phyloP scores from a whole-genome alignment of 2,797 vertebrate genomes.

The Eremophila alpestris region DNA sequence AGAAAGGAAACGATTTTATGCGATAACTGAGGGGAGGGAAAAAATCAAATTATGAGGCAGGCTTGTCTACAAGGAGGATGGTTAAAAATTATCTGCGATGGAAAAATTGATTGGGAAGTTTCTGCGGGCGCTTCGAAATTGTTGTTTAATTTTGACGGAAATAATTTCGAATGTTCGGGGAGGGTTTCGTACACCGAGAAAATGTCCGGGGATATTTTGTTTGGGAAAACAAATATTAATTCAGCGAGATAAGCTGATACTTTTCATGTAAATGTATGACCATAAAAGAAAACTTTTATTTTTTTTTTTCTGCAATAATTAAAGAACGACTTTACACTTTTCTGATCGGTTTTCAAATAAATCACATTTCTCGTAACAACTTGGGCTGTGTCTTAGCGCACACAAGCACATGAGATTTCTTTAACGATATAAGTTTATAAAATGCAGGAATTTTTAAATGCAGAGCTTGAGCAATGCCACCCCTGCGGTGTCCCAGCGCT shows the following conservation, averaged over 20 bases:
- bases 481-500: not conserved
- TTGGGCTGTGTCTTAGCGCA: not conserved
- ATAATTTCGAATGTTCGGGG: not conserved
- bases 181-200: not conserved
- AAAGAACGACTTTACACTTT: not conserved
- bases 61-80: not conserved
- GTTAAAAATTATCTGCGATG: not conserved
- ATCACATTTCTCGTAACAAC: not conserved
- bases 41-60: not conserved
- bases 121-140: not conserved
- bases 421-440: not conserved
- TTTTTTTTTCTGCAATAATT: not conserved
- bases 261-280: not conserved
- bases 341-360: not conserved
- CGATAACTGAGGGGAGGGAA: not conserved
- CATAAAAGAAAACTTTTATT: not conserved
- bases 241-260: not conserved
- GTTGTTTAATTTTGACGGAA: not conserved
- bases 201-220: not conserved
- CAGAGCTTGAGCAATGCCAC: not conserved
- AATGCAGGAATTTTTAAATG: not conserved
- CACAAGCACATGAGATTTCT: not conserved
- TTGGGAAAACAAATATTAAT: not conserved
- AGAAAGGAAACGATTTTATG: constrained; percentile 42
- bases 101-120: not conserved